Conservation (phyloP, 2,113 vertebrate species). For the Hyperopisus bebe region DNA sequence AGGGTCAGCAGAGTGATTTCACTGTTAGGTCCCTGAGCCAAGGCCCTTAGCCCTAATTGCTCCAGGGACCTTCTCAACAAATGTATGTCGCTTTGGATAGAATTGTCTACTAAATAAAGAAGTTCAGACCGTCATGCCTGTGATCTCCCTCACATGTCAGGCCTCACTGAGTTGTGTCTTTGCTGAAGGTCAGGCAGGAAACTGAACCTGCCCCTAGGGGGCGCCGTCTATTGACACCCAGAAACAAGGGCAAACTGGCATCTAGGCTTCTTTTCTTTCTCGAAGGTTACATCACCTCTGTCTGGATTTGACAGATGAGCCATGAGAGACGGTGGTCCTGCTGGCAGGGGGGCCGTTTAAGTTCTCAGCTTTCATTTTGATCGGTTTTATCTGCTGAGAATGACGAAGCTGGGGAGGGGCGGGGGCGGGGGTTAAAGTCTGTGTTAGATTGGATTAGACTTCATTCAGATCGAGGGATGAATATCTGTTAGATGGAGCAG, state of each 20-base stretch:
- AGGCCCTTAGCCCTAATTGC: neutral
- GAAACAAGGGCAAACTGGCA: neutral
- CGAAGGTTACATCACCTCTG: neutral
- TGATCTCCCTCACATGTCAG: neutral
- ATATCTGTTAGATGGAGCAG: neutral
- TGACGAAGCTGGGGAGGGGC: constrained; percentile 35
- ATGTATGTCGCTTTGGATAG: neutral
- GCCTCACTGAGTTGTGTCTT: neutral
- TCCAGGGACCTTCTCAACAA: neutral
- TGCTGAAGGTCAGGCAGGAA: neutral
- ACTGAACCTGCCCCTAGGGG: neutral
- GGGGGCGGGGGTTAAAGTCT: neutral
- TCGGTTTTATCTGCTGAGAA: constrained; percentile 44
- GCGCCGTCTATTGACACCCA: neutral
- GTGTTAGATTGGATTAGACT: neutral
- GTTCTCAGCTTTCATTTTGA: constrained; percentile 49
- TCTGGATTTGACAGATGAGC: constrained; percentile 41
- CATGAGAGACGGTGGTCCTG: constrained; percentile 8
- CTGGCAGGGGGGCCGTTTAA: constrained; percentile 39
- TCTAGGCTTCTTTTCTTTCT: neutral
- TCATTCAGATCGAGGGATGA: neutral
- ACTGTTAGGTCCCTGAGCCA: neutral
- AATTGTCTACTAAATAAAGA: neutral
- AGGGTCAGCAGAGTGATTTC: neutral
- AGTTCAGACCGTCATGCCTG: neutral